Evolutionary conservation across 2,113 vertebrate species (phyloP).

Genomic region (Stigmatopora argus): DNA sequence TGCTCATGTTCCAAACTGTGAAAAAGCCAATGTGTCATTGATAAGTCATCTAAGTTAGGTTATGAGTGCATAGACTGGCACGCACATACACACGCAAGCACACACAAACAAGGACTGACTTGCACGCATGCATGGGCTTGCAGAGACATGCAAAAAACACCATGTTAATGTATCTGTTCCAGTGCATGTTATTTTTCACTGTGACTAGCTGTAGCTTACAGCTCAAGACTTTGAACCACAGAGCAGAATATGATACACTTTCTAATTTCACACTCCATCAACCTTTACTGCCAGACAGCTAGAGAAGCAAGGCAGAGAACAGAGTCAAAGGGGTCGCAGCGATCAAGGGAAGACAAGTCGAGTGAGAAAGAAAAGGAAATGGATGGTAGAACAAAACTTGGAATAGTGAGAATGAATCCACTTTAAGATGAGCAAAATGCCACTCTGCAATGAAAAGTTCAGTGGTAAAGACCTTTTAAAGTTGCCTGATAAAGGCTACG

Average conservation of each 20-base stretch:
- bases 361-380: constrained; percentile 32
- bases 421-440: constrained; percentile 31
- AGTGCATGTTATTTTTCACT: constrained; percentile 68
- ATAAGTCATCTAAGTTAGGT: constrained; percentile 65
- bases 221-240: constrained; percentile 63
- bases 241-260: constrained; percentile 73
- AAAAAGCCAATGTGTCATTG: constrained; percentile 20
- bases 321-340: constrained; percentile 26
- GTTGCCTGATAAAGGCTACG: constrained; percentile 38
- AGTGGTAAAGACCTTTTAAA: constrained; percentile 44
- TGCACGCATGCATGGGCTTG: constrained; percentile 6
- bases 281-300: constrained; percentile 62
- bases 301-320: constrained; percentile 20
- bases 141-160: constrained; percentile 23
- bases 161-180: constrained; percentile 67
- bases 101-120: constrained; percentile 5
- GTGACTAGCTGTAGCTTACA: constrained; percentile 67
- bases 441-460: constrained; percentile 53
- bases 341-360: constrained; percentile 45
- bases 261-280: constrained; percentile 74
- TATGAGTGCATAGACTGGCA: constrained; percentile 45
- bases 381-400: constrained; percentile 37
- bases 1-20: constrained; percentile 21
- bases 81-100: constrained; percentile 16
- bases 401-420: constrained; percentile 28